Conservation (phyloP, 2,888 invertebrate species). For the Drosophila mayaguana region DNA sequence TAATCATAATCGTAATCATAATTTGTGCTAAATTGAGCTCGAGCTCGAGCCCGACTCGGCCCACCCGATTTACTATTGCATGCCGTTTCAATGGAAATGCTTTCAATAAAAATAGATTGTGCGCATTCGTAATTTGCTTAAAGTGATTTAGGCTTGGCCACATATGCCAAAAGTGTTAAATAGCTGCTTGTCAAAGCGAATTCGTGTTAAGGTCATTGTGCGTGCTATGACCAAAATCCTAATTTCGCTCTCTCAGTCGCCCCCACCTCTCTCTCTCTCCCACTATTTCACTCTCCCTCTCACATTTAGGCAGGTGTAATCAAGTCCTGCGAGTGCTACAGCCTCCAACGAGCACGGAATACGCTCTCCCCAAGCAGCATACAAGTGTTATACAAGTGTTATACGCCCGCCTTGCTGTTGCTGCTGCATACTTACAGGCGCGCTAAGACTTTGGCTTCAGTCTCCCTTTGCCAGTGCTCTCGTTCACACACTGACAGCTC, state of each 20-base stretch:
- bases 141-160: constrained; percentile 40
- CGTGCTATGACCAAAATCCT: constrained; percentile 47
- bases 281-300: not conserved
- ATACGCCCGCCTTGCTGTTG: constrained; percentile 40
- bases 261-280: not conserved
- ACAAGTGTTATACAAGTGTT: constrained; percentile 53
- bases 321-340: constrained; percentile 15
- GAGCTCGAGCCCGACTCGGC: not conserved
- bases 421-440: constrained; percentile 71
- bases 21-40: constrained; percentile 30
- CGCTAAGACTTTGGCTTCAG: constrained; percentile 47
- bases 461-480: constrained; percentile 73
- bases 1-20: constrained; percentile 76
- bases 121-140: constrained; percentile 26
- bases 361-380: constrained; percentile 1
- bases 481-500: constrained; percentile 59
- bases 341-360: constrained; percentile 29
- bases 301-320: constrained; percentile 31
- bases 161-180: constrained; percentile 49
- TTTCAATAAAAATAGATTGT: constrained; percentile 59
- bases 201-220: constrained; percentile 33
- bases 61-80: not conserved
- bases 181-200: constrained; percentile 33
- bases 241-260: constrained; percentile 22
- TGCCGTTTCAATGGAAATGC: not conserved